Evolutionary conservation across 1,140 invertebrate species (phyloP), one percentile per base, ranked within the genome.

Genomic region (Ganaspis sp.): DNA sequence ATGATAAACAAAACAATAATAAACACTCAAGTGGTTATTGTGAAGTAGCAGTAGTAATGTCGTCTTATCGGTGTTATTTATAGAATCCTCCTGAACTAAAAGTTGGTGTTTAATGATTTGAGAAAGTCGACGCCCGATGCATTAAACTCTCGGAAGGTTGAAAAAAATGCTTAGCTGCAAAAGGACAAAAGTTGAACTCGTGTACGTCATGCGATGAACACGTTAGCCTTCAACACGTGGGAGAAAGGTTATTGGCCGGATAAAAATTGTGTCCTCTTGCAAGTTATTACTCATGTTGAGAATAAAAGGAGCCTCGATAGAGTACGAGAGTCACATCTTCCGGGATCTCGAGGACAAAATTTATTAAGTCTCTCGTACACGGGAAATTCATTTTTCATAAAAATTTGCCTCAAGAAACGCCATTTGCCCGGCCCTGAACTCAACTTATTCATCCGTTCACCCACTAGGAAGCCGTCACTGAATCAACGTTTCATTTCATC

Each of bases 211-310:
- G 45, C 45, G 19, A n/a, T 64, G 11, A 64, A 64, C 21, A 64
- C 15, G 58, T 64, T 64, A 34, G 58, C 58, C 58, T 64, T 64
- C 58, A 64, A 29, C 26, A 64, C 26, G 58, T 64, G 58, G 58
- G 58, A 64, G 58, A 64, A 64, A 34, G 58, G 58, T 64, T 64
- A 29, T 64, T 64, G 58, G 11, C 58, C 58, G 58, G 26, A 64
- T 64, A 64, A 29, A 34, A 15, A 34, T 34, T 64, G 45, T 49
- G 45, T 49, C 45, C 45, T 49, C 45, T 49, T 49, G n/a, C 45
- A 49, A 49, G 15, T 49, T 49, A 49, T 49, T 49, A 49, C 45
- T 49, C 45, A 49, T 17, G n/a, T 49, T 49, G 5, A 49, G 45
- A 17, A 49, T 17, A 49, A 49, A 49, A 15, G 42, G 45, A 49